Base-by-base conservation (phyloP, 2,888 invertebrate genomes). In the Gymnocheta viridis region DNA sequence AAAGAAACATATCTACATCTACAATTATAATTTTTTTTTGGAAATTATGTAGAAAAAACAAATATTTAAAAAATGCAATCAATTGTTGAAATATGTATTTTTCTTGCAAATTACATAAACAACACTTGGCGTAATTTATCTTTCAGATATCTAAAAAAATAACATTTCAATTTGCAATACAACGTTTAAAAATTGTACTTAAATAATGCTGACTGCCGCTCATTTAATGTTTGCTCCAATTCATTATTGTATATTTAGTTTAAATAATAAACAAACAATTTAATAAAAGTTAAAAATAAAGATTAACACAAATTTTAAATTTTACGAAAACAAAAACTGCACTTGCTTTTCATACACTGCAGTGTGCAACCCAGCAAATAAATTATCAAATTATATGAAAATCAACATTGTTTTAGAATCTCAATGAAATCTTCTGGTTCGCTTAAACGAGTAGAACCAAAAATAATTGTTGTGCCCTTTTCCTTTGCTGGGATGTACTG, bases 181-280 rank as follows among this genome's bases (percentile, higher is more conserved):
- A 35, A 47, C 19, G 38, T 70, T 70, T 78, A 12, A 7, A 67
- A 35, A 47, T 51, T n/a, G n/a, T n/a, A 19, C 27, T 78, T 51
- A 22, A 67, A 67, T 38, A 38, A 62, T 44, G 35, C n/a, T 38
- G 38, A 38, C 38, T 4, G 22, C 41, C 19, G 32, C 12, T 41
- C 27, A 64, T 51, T 47, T 47, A 49, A 54, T 41, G 44, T 66
- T 29, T 54, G 62, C 64, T 32, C 19, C 35, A 56, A 73, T 17
- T 76, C 38, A 44, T 44, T 76, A 29, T 82, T 49, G 17, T 22
- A 24, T 60, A 44, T 64, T 64, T 49, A 22, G 17, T 19, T 64
- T 66, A 56, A 64, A 72, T 54, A 72, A 72, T 72, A 56, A 79
- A 70, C 44, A 69, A 81, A 67, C 69, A 78, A 47, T 27, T 77